phyloP scores from a whole-genome alignment of 1,140 invertebrate species.

The Caerostris extrusa region DNA sequence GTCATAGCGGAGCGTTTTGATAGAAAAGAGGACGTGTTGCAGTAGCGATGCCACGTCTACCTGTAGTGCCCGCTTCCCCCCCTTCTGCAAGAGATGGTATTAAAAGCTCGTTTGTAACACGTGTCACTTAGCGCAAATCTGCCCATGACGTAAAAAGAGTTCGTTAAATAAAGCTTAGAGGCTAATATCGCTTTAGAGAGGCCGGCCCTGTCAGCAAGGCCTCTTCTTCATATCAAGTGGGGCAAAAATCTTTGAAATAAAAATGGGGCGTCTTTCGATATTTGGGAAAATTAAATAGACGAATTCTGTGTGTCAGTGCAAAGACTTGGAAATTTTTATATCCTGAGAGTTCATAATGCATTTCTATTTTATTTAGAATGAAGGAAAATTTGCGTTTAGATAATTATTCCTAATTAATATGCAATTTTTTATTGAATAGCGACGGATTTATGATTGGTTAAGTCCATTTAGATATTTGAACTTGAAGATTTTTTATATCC shows the following conservation, averaged over 20 bases:
- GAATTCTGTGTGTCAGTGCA: too few relatives aligned
- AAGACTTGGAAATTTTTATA: too few relatives aligned
- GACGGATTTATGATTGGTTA: too few relatives aligned
- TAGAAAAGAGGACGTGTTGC: not conserved
- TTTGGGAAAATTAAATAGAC: too few relatives aligned
- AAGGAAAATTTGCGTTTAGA: too few relatives aligned
- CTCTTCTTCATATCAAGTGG: not conserved
- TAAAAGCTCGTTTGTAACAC: slow-evolving; percentile 75
- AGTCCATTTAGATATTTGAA: too few relatives aligned
- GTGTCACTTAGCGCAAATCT: slow-evolving; percentile 59
- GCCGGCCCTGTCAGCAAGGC: not conserved
- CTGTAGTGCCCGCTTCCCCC: not conserved
- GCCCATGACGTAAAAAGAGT: slow-evolving; percentile 34
- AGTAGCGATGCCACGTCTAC: not conserved
- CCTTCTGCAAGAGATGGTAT: slow-evolving; percentile 31
- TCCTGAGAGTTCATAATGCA: too few relatives aligned
- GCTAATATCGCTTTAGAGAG: slow-evolving; percentile 23
- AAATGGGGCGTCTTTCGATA: not conserved
- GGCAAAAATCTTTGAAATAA: not conserved
- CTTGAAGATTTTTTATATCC: too few relatives aligned
- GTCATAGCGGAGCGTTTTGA: not conserved
- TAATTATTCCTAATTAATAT: too few relatives aligned
- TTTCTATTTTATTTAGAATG: too few relatives aligned
- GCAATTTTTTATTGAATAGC: too few relatives aligned
- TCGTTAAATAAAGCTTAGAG: slow-evolving; percentile 73